phyloP scores from a whole-genome alignment of 2,888 invertebrate genomes.

The Drosophila algonquin region DNA sequence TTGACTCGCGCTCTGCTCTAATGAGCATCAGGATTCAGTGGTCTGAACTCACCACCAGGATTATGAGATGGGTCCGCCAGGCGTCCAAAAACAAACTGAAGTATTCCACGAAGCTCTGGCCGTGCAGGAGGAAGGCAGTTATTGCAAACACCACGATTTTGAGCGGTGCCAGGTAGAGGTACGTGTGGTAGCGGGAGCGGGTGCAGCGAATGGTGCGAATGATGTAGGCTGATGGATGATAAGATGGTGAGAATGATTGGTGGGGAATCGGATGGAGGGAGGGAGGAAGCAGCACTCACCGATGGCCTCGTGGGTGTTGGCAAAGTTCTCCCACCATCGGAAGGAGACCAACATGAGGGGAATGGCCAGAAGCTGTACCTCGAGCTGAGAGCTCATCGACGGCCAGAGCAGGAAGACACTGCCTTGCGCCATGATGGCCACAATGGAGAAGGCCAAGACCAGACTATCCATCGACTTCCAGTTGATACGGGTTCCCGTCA shows the following conservation, averaged over 20 bases:
- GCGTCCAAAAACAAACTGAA: constrained; percentile 85
- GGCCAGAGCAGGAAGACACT: constrained; percentile 90
- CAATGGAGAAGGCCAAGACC: constrained; percentile 63
- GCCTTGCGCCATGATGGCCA: constrained; percentile 87
- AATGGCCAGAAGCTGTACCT: constrained; percentile 86
- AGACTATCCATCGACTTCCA: constrained; percentile 70
- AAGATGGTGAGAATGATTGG: not conserved
- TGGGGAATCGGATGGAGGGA: constrained; percentile 20
- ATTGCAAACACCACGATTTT: constrained; percentile 90
- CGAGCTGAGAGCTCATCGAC: constrained; percentile 84
- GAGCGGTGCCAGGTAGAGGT: constrained; percentile 89
- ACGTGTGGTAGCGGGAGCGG: constrained; percentile 89
- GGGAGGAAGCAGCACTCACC: constrained; percentile 60
- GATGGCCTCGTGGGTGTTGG: constrained; percentile 83
- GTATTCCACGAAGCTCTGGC: constrained; percentile 71
- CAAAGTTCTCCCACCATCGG: constrained; percentile 94
- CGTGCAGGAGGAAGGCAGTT: constrained; percentile 86
- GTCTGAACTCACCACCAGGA: constrained; percentile 84
- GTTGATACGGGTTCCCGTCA: constrained; percentile 68
- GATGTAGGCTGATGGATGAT: constrained; percentile 68
- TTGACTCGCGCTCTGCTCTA: not conserved
- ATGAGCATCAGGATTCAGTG: not conserved
- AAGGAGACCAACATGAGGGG: constrained; percentile 89
- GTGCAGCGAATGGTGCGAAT: constrained; percentile 85
- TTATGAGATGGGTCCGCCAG: constrained; percentile 85